Evolutionary conservation across 2,888 invertebrate genomes (phyloP).

Genomic region (Apamea crenata): DNA sequence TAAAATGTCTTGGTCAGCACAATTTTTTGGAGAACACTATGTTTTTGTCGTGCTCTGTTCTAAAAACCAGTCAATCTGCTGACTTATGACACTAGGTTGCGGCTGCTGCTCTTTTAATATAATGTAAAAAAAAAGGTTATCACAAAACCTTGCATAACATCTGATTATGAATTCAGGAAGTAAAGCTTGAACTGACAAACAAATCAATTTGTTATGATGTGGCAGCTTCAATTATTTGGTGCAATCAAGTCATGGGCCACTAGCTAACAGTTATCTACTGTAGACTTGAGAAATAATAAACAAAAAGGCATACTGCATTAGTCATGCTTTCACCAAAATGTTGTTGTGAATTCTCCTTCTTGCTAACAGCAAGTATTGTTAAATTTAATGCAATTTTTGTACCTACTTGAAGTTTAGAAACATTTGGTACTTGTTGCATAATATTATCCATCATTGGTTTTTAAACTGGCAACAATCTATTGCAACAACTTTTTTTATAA

Average conservation of each 20-base stretch:
- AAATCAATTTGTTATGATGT: constrained; percentile 22
- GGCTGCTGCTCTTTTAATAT: neutral
- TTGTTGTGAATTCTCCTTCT: constrained; percentile 31
- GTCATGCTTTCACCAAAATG: constrained; percentile 53
- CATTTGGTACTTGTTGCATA: neutral
- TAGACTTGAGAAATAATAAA: constrained; percentile 37
- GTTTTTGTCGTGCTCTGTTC: neutral
- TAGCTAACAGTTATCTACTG: constrained; percentile 17
- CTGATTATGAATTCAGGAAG: constrained; percentile 7
- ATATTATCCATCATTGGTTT: neutral
- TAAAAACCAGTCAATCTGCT: neutral
- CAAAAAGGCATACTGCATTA: constrained; percentile 38
- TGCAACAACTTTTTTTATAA: neutral
- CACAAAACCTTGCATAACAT: neutral
- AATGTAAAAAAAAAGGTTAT: neutral
- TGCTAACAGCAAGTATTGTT: constrained; percentile 8
- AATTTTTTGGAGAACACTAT: neutral
- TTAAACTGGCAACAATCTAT: neutral
- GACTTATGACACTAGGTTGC: neutral
- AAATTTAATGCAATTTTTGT: neutral
- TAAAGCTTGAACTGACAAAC: neutral
- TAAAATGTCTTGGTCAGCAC: neutral
- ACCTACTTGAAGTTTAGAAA: neutral
- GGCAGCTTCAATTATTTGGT: constrained; percentile 19
- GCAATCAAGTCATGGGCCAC: constrained; percentile 40